Evolutionary conservation across 2,888 invertebrate species (phyloP), one percentile per base, ranked within the genome.

Genomic region (Byasa hedistus): DNA sequence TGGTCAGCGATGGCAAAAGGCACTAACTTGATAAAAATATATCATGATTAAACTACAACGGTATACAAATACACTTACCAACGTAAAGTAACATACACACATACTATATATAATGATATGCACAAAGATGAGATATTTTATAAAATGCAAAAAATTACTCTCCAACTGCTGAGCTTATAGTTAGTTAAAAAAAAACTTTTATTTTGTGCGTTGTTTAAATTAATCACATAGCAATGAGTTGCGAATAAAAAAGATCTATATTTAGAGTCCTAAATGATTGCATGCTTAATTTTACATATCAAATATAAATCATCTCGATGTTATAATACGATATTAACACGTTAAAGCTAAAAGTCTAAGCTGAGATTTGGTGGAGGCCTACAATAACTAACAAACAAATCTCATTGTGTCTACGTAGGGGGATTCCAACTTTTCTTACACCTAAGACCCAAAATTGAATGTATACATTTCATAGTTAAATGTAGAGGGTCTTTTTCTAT

Each of bases 281-380:
- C 5, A 52, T 52, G n/a, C 52, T n/a, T 22, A 39, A n/a, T 63
- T 64, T 56, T n/a, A 32, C 51, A 57, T 32, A 58, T 66, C 61
- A 66, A 66, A 66, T 62, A 62, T 64, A 64, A 55, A 56, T 56
- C 32, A 55, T 62, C 39, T 62, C 27, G 19, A 44, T 44, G 32
- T 17, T 27, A 48, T 5, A 48, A 60, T 21, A 24, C 27, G 23
- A 39, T 57, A 21, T 61, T 23, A 56, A 17, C 10, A 19, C 32
- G 32, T 48, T 55, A 65, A 60, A 54, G 27, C 54, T 64, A 22
- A 55, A 65, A 15, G 27, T 59, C 65, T 65, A 65, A 60, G 59
- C 59, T 65, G 59, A 65, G 65, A 59, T 65, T 65, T 60, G 55
- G 55, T 44, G 44, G 21, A 55, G 24, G 59, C 57, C 21, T 55